These are phyloP conservation scores for Amitus sp. DNA, from an alignment of 2,888 invertebrate genomes.

Conservation along the genomic window DNA sequence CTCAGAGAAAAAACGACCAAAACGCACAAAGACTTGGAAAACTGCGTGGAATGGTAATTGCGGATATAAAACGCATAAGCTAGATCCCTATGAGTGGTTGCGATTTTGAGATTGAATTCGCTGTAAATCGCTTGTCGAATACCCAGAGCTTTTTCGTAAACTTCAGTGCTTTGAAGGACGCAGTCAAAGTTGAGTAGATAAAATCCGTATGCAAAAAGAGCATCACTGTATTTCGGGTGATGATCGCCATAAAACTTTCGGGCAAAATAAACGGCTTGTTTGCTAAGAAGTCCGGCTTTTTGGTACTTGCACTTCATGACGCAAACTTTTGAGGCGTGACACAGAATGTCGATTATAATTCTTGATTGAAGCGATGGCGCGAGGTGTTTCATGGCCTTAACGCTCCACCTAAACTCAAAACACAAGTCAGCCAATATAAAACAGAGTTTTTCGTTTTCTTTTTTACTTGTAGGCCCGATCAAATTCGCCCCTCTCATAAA, in stretches of 20 bases:
- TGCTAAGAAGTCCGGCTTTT: slow-evolving; percentile 83
- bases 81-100: slow-evolving; percentile 89
- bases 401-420: slow-evolving; percentile 80
- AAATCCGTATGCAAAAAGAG: slow-evolving; percentile 89
- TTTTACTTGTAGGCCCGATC: slow-evolving; percentile 70
- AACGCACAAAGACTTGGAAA: slow-evolving; percentile 79
- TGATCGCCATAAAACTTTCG: slow-evolving; percentile 71
- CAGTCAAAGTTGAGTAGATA: slow-evolving; percentile 90
- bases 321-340: slow-evolving; percentile 89
- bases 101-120: slow-evolving; percentile 86
- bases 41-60: slow-evolving; percentile 90
- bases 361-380: slow-evolving; percentile 73
- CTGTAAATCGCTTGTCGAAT: slow-evolving; percentile 83
- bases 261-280: slow-evolving; percentile 81
- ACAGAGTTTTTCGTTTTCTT: neutral
- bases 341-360: slow-evolving; percentile 82
- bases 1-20: neutral
- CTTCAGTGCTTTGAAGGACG: slow-evolving; percentile 83
- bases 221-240: slow-evolving; percentile 88
- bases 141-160: slow-evolving; percentile 82
- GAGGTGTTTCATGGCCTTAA: slow-evolving; percentile 78
- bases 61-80: slow-evolving; percentile 93
- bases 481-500: slow-evolving; percentile 88
- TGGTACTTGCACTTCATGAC: slow-evolving; percentile 88
- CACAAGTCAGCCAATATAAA: no score